Evolutionary conservation across 2,797 vertebrate species (phyloP), one percentile per base, ranked within the genome.

Genomic region (Rhabdomys pumilio): DNA sequence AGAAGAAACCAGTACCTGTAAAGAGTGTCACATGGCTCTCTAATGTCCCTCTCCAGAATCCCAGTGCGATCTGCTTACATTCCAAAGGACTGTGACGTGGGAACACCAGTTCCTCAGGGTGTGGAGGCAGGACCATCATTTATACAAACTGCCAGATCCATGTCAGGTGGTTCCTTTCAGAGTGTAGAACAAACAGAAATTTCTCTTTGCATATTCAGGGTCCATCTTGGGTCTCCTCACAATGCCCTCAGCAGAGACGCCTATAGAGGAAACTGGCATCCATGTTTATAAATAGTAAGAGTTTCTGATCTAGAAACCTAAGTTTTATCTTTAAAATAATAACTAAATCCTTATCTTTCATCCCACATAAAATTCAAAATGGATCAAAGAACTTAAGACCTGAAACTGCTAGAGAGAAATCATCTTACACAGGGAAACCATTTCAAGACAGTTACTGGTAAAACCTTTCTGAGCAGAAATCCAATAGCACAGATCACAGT

Each of bases 291-390:
- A 59, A 44, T 55, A 55, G 57, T 72, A 63, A 83, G 44, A 44
- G 34, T 69, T 95, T 29, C 91, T 57, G 31, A 41, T 84, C 53
- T 38, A 50, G 80, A 92, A 89, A 91, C 34, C 31, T 89, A 22
- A 61, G 34, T 85, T 93, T 57, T 76, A 7, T 24, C 81, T 81
- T 61, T 69, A 76, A 38, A 38, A 38, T 61, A 34, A 41, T 41
- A 79, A 50, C 20, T 47, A 47, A 29, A 85, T 12, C 29, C 61
- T 47, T 50, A 85, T 24, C 29, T 85, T 67, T 85, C 31, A 24
- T 61, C 31, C 17, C 31, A 34, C 29, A 67, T 34, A 67, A 85
- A 50, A n/a, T 67, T 67, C 31, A 67, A 84, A 50, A 50, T 50
- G 31, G 9, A 85, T n/a, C 61, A 50, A 41, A 84, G 61, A 34